Evolutionary conservation across 2,888 invertebrate species (phyloP).

Genomic region (Rhamnusium bicolor): DNA sequence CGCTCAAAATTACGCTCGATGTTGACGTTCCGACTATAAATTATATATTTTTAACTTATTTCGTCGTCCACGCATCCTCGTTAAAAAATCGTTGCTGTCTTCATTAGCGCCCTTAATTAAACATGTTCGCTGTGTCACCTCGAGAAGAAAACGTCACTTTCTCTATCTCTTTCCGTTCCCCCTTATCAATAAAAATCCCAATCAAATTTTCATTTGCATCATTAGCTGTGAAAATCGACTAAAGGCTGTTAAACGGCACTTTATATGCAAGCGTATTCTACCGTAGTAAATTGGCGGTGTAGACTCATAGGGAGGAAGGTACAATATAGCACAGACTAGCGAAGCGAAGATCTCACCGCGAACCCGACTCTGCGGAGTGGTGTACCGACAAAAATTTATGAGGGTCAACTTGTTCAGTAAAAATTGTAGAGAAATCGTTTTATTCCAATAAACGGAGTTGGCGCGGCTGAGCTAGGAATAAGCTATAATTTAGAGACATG

Average conservation of each 20-base stretch:
- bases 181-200: slow-evolving; percentile 30
- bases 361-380: not conserved
- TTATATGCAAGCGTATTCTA: slow-evolving; percentile 41
- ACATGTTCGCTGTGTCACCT: not conserved
- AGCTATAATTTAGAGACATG: not conserved
- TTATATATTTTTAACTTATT: not conserved
- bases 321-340: not conserved
- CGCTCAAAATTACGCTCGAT: not conserved
- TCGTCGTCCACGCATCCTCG: not conserved
- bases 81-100: not conserved
- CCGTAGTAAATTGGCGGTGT: slow-evolving; percentile 31
- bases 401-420: not conserved
- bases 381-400: slow-evolving; percentile 9
- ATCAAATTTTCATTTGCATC: slow-evolving; percentile 44
- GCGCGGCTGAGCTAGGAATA: not conserved
- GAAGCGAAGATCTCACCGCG: not conserved
- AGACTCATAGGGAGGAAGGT: not conserved
- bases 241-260: slow-evolving; percentile 39
- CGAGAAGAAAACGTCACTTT: not conserved
- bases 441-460: slow-evolving; percentile 11
- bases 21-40: not conserved
- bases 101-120: not conserved
- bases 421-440: slow-evolving; percentile 1
- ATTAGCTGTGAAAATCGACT: slow-evolving; percentile 39
- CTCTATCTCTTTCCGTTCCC: not conserved